Evolutionary conservation across 1,140 invertebrate species (phyloP), one percentile per base, ranked within the genome.

Genomic region (Popillia japonica): DNA sequence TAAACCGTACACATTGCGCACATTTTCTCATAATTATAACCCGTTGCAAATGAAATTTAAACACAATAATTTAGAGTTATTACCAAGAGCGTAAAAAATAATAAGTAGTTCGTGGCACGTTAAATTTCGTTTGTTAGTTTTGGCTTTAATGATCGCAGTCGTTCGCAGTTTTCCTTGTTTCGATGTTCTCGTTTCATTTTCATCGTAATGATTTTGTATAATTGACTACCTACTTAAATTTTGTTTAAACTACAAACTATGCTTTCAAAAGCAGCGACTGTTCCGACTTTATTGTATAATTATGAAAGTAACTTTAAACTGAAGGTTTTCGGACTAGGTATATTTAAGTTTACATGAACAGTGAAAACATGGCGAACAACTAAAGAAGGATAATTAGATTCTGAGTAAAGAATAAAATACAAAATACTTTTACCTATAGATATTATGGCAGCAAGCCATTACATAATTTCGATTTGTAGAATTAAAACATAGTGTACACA

Each of bases 41-140:
- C 61, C 41, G 72, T 74, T 74, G 72, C 72, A 74, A 74, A 74
- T 74, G 72, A 74, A 74, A 74, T 74, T 74, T 74, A 74, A 74
- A 74, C 72, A 74, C 72, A 74, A 74, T 74, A 74, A 74, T 74
- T 74, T 74, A 74, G 41, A 34, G 40, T 74, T 44, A 74, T 74
- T 68, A 27, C 22, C 27, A 68, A 17, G 20, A 68, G 61, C 61
- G 61, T 68, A 68, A 27, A 68, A 48, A 68, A 68, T 68, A 68
- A 68, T 68, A 68, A 68, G 61, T 68, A 68, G 61, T 68, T 68
- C 23, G 61, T 9, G 61, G 61, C 61, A 68, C 22, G 61, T 22
- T 68, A 27, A 68, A 68, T 68, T 68, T 68, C 22, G 61, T 68
- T 68, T 68, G 61, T 27, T 68, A 27, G 61, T 27, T 27, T 68